Percentiles rank a stretch among this genome's conserved stretches.
Evolutionary conservation across 1,140 invertebrate species (phyloP).

Genomic region (Melitaea cinxia): DNA sequence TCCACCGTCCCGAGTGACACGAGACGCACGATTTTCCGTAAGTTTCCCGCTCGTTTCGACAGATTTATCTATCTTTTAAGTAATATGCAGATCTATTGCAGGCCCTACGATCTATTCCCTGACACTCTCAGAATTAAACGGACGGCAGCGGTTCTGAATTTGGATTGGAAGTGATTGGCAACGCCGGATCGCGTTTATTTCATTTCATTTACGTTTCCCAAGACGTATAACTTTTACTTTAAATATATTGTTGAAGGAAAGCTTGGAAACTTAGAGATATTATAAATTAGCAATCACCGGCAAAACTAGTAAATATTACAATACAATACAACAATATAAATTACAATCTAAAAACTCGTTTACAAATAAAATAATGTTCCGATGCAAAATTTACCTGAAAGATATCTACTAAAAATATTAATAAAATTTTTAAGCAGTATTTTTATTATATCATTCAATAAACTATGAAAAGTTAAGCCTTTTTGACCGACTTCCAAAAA

Average conservation of each 20-base stretch:
- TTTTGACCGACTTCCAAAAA: too few species aligned
- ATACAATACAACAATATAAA: too few species aligned
- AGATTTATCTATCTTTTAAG: not conserved
- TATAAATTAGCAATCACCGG: not conserved
- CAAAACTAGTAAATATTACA: too few species aligned
- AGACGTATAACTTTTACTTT: conserved; percentile 2
- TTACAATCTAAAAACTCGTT: too few species aligned
- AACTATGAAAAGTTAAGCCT: too few species aligned
- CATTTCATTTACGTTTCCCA: not conserved
- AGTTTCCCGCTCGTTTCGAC: not conserved
- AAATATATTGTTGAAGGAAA: not conserved
- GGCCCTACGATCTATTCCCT: conserved; percentile 2
- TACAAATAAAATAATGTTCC: too few species aligned
- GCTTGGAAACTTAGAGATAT: not conserved
- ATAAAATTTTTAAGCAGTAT: too few species aligned
- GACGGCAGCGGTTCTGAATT: not conserved
- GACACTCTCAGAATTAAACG: conserved; percentile 10
- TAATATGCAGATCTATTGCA: not conserved
- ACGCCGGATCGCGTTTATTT: not conserved
- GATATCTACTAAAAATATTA: too few species aligned
- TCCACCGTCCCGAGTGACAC: not conserved
- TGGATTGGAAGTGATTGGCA: conserved; percentile 9
- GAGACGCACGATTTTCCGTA: not conserved
- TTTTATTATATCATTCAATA: too few species aligned
- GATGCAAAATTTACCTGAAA: too few species aligned